A percentile compares a stretch with the other conserved stretches of the same genome.
phyloP scores from a whole-genome alignment of 2,797 vertebrate species.

The Galaxias olidus region DNA sequence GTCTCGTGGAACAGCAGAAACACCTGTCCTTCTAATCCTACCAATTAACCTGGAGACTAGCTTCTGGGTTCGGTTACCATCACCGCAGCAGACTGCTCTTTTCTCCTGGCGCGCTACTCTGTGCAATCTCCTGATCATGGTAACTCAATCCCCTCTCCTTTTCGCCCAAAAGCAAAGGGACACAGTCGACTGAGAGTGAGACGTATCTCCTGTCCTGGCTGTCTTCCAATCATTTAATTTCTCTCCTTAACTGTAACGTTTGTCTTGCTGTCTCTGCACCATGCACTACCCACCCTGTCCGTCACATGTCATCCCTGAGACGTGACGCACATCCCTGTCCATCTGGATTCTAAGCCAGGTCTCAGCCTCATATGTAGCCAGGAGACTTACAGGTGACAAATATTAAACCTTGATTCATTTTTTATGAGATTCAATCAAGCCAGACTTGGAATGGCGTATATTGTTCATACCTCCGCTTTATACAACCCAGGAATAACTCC shows the following conservation, averaged over 20 bases:
- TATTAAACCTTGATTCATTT: neutral
- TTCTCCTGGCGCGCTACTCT: conserved; percentile 47
- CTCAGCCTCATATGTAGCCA: neutral
- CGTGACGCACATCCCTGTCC: neutral
- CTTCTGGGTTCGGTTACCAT: conserved; percentile 66
- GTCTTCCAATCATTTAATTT: conserved; percentile 49
- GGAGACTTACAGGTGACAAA: conserved; percentile 2
- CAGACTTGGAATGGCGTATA: neutral
- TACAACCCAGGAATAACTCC: neutral
- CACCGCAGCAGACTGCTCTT: conserved; percentile 27
- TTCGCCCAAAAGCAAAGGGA: conserved; percentile 40
- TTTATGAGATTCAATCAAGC: neutral
- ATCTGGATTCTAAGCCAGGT: conserved; percentile 24
- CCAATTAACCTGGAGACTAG: conserved; percentile 70
- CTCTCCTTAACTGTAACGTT: conserved; percentile 27
- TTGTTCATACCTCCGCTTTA: neutral
- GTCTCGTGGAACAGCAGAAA: conserved; percentile 51
- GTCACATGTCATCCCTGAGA: neutral
- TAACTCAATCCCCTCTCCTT: conserved; percentile 64
- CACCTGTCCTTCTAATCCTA: conserved; percentile 76
- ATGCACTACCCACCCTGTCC: conserved; percentile 11
- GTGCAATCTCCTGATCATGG: conserved; percentile 72
- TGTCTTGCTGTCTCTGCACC: neutral
- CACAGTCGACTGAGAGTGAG: conserved; percentile 38
- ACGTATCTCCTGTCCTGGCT: conserved; percentile 34